phyloP scores from a whole-genome alignment of 2,113 vertebrate species.

The Erythrocebus patas region DNA sequence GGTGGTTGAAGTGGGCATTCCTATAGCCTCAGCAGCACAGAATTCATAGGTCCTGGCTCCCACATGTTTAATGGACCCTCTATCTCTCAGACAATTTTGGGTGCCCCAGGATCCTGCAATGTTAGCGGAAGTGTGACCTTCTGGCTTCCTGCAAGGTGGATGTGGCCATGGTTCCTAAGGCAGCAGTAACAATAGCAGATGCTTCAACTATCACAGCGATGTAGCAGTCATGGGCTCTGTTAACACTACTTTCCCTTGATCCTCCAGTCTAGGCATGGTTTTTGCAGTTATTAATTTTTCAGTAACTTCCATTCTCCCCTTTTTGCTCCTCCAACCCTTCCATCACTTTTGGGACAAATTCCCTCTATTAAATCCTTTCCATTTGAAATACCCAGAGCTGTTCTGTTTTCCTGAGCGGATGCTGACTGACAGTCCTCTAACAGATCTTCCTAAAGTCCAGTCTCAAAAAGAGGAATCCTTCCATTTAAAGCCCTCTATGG shows the following conservation, averaged over 20 bases:
- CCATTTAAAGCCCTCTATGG: neutral
- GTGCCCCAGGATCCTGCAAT: neutral
- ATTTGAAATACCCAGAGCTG: neutral
- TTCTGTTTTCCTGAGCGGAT: neutral
- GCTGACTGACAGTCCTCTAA: neutral
- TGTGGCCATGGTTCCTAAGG: neutral
- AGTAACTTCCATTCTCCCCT: neutral
- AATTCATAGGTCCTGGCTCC: neutral
- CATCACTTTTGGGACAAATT: neutral
- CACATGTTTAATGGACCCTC: neutral
- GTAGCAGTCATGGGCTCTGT: neutral
- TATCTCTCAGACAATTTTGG: neutral
- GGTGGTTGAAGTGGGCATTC: neutral
- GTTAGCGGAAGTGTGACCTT: neutral
- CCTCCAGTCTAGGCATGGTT: neutral
- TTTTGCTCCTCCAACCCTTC: neutral
- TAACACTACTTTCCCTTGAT: neutral
- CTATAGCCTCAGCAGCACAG: neutral
- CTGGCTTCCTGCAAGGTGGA: neutral
- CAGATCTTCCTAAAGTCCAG: neutral
- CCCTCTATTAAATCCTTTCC: neutral
- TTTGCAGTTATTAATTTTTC: neutral
- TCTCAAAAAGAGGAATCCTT: neutral
- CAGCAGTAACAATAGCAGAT: neutral
- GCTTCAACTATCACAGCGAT: neutral